Percentiles rank a stretch among this genome's conserved stretches.
phyloP scores from a whole-genome alignment of 1,140 invertebrate genomes.

The Lordiphosa collinella region DNA sequence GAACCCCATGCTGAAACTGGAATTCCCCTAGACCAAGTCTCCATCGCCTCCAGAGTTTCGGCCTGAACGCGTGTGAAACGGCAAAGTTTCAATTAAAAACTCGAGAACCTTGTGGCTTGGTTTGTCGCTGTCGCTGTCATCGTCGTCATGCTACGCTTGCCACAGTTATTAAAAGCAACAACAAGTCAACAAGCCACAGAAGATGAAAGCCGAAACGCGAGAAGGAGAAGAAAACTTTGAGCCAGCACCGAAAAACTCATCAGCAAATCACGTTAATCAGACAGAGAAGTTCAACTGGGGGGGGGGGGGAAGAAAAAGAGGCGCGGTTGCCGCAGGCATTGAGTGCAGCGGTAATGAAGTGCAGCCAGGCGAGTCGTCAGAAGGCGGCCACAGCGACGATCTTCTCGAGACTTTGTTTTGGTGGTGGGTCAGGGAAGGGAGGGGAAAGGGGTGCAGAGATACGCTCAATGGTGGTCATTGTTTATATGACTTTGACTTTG shows the following conservation, averaged over 20 bases:
- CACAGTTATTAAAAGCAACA: conserved; percentile 51
- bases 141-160: conserved; percentile 51
- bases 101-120: conserved; percentile 30
- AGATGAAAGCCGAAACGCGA: conserved; percentile 1
- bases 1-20: no score
- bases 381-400: neutral
- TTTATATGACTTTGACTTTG: conserved; percentile 9
- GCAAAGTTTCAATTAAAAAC: conserved; percentile 58
- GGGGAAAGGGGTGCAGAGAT: neutral
- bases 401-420: neutral
- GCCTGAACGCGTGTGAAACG: conserved; percentile 48
- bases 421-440: no score
- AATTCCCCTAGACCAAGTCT: no score
- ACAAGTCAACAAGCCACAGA: conserved; percentile 27
- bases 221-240: conserved; percentile 1
- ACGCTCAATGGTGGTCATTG: conserved; percentile 11
- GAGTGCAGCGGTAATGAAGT: conserved; percentile 43
- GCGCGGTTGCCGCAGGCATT: neutral
- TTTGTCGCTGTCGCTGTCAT: neutral
- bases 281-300: conserved; percentile 24
- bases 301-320: neutral
- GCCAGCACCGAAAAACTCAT: conserved; percentile 30
- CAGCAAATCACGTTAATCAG: conserved; percentile 61
- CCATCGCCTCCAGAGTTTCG: neutral
- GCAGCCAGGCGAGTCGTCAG: conserved; percentile 27